Conservation (phyloP, 2,113 vertebrate species). For the Lasiurus cinereus region DNA sequence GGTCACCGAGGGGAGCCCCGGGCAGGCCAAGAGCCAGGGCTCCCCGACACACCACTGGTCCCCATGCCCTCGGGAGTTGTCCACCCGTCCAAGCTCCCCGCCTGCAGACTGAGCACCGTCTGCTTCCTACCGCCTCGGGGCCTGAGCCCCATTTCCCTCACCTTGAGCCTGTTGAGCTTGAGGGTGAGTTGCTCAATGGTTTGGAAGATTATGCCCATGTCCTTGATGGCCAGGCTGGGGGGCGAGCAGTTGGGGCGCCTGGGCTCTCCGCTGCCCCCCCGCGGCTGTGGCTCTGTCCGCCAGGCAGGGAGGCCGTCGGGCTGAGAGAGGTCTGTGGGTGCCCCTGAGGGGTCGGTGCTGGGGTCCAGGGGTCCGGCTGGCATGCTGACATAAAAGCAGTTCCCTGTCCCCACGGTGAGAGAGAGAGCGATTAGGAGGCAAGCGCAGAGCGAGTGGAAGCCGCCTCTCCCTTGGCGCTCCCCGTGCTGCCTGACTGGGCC, state of each 20-base stretch:
- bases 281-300: constrained; percentile 15
- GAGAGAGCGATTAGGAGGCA: background rate
- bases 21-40: background rate
- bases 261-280: background rate
- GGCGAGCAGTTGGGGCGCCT: background rate
- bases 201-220: constrained; percentile 83
- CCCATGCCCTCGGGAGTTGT: background rate
- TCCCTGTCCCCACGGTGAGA: constrained; percentile 80
- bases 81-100: background rate
- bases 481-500: background rate
- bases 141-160: background rate
- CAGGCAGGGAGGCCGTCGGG: constrained; percentile 15
- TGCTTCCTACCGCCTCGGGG: background rate
- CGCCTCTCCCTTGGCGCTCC: background rate
- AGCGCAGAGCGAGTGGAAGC: background rate
- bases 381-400: constrained; percentile 88
- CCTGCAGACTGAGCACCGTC: background rate
- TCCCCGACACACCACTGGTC: background rate
- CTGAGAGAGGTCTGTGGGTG: background rate
- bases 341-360: constrained; percentile 46
- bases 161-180: constrained; percentile 86
- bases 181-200: constrained; percentile 85
- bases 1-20: background rate
- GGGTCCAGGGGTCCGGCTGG: constrained; percentile 70
- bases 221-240: constrained; percentile 56